Evolutionary conservation across 2,797 vertebrate genomes (phyloP), one percentile per base, ranked within the genome.

Genomic region (Oryzias sinensis): DNA sequence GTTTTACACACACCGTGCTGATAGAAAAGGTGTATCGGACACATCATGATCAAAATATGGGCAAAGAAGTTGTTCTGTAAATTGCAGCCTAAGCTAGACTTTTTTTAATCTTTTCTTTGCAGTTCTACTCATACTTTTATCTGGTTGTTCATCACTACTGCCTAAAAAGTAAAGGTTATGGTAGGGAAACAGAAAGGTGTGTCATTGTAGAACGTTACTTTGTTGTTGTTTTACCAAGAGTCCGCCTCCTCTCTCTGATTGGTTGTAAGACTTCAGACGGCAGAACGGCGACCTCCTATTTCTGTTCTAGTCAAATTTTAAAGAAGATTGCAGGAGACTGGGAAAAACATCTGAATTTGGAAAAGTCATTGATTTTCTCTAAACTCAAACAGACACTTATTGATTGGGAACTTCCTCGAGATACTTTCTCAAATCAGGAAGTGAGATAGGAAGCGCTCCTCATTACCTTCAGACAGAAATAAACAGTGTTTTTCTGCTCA

Each of bases 331-430:
- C 52, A 60, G 37, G 62, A 73, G 56, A 68, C 44, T 41, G 65
- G 70, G 56, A 68, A 82, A 85, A 87, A 81, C 74, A 66, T 58
- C 48, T 53, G 25, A 77, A 81, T 79, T 81, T 51, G 24, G 43
- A 60, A 49, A 70, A 44, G 53, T 59, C 77, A 88, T 86, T 72
- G 80, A 90, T 89, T 89, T 80, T 83, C 53, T 76, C 60, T 22
- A 48, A 67, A 76, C 74, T 45, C 61, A 83, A 80, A 86, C 72
- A 80, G 77, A 82, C 70, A 77, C 58, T 51, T 74, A 83, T 85
- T 70, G 86, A 87, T 85, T 72, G 56, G 59, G 74, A 65, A 69
- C 77, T 75, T 85, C 79, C 74, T 62, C 49, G 49, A 62, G 64
- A 75, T 70, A 56, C 73, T 61, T 75, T 62, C 49, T 49, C 27